Evolutionary conservation across 2,113 vertebrate species (phyloP), one percentile per base, ranked within the genome.

Genomic region (Calidris pugnax): DNA sequence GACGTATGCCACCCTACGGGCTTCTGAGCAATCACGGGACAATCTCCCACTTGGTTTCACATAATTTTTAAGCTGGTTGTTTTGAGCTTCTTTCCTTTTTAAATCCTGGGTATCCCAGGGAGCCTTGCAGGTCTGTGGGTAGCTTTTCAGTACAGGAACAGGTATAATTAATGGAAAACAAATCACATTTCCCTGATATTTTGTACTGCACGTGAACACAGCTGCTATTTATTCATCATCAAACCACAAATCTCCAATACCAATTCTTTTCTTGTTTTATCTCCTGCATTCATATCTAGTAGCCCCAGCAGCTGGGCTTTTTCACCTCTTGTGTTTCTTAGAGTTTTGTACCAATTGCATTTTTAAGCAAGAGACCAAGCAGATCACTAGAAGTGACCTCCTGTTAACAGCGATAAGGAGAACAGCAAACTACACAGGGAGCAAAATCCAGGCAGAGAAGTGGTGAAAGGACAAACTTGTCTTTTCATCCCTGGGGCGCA

Each of bases 171-270:
- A 45, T 10, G 15, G 28, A 50, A 93, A 88, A 59, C 26, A 67
- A 74, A 74, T 15, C 32, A 41, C 9, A 11, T 84, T 88, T 93
- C 76, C 35, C n/a, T 67, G 37, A 13, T 17, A 55, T 0, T 2
- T 0, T 28, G 37, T 57, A 15, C 17, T 57, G 41, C 1, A 0
- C 0, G 0, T 43, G 68, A 86, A 10, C 28, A 26, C 10, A 64
- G 75, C 20, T 74, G 41, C 41, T 56, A 23, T 55, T 63, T 57
- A 7, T 81, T 75, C 50, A 13, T 35, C 76, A 47, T 32, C 51
- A 66, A 56, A 10, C 32, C 37, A 37, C 4, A 5, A 37, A 19
- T 23, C 63, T 71, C 69, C 69, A 43, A 73, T 4, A 45, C 2
- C 22, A 45, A 5, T 56, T 6, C 4, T 80, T 59, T 76, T 33